These are phyloP conservation scores for Hydrozoanthus tunicans DNA, from an alignment of 64 coral and sea anemone species.

Conservation along the genomic window DNA sequence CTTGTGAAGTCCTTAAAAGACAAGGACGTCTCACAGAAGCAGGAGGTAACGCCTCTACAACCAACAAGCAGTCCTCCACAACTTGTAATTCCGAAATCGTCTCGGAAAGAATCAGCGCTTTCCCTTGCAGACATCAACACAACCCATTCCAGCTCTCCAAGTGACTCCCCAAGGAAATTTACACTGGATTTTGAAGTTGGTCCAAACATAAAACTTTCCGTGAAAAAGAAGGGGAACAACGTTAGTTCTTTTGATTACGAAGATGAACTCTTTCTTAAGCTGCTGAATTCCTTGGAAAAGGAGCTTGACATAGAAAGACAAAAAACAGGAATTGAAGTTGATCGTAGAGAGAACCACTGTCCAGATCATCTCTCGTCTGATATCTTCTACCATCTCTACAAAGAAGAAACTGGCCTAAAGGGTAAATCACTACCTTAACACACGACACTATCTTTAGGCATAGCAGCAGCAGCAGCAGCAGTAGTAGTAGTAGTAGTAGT, in stretches of 20 bases:
- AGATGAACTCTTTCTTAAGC: conserved; percentile 21
- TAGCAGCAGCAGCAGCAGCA: background rate
- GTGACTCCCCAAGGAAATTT: background rate
- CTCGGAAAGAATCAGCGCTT: conserved; percentile 21
- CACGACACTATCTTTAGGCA: background rate
- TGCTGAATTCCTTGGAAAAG: conserved; percentile 6
- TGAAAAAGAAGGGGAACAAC: background rate
- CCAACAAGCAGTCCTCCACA: background rate
- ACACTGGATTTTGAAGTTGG: background rate
- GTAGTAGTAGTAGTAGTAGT: background rate
- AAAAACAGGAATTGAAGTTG: background rate
- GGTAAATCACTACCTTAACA: background rate
- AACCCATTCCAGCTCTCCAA: background rate
- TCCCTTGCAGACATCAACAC: conserved; percentile 40
- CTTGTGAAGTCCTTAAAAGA: conserved; percentile 40
- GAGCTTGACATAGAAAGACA: background rate
- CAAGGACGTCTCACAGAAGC: background rate
- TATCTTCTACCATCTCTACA: conserved; percentile 40
- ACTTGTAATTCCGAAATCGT: background rate
- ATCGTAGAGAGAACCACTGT: background rate
- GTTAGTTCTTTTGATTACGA: conserved; percentile 18
- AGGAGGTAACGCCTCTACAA: background rate
- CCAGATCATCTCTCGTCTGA: conserved; percentile 70
- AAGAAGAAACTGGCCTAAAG: conserved; percentile 19
- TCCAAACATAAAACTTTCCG: background rate